phyloP scores from a whole-genome alignment of 64 coral and sea anemone genomes.

The Actinia equina region DNA sequence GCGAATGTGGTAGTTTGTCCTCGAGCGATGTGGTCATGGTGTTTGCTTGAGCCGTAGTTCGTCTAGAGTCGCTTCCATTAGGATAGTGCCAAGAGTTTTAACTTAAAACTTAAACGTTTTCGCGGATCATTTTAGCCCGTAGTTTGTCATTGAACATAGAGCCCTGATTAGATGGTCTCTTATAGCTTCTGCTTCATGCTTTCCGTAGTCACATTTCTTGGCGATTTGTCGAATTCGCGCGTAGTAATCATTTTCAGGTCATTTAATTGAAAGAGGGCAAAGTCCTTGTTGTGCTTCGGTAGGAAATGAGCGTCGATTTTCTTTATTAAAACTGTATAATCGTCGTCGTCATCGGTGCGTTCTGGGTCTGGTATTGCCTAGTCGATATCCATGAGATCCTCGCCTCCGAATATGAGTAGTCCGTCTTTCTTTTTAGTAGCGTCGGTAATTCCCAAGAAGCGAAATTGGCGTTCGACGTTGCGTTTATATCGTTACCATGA shows the following conservation, averaged over 20 bases:
- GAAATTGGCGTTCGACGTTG: no score
- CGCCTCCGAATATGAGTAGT: no score
- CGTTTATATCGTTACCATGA: no score
- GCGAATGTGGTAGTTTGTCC: no score
- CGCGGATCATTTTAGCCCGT: conserved; percentile 48
- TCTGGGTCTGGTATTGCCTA: conserved; percentile 20
- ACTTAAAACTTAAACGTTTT: no score
- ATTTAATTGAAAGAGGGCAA: conserved; percentile 52
- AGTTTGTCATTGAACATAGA: conserved; percentile 60
- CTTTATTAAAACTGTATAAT: conserved; percentile 36
- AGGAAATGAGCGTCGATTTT: conserved; percentile 57
- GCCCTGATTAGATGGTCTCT: conserved; percentile 69
- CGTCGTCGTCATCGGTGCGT: conserved; percentile 8
- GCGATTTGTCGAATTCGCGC: conserved; percentile 38
- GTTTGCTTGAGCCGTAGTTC: conserved; percentile 61
- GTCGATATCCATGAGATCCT: conserved; percentile 33
- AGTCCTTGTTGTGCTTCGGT: conserved; percentile 57
- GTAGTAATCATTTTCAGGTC: conserved; percentile 56
- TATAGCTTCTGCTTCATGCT: conserved; percentile 48
- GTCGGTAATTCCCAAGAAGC: no score
- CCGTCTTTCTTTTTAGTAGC: no score
- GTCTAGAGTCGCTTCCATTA: conserved; percentile 56
- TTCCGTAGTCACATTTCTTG: conserved; percentile 40
- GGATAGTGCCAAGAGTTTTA: conserved; percentile 42
- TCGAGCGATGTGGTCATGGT: no score